Conservation (phyloP, 2,113 vertebrate species). For the Numida meleagris region DNA sequence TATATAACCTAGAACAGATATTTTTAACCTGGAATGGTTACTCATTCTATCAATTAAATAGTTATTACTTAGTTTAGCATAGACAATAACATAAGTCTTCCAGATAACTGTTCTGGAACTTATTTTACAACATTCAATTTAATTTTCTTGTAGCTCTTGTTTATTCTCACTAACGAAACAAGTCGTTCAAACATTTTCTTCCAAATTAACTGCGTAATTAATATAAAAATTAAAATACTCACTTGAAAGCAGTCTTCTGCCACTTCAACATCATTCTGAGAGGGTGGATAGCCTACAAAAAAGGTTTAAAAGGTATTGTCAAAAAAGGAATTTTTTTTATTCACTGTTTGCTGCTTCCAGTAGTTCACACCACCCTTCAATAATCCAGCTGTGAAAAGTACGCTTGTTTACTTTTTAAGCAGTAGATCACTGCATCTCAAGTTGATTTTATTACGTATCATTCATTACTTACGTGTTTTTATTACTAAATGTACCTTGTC, state of each 20-base stretch:
- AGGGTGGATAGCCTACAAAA: constrained; percentile 82
- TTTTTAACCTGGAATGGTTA: neutral
- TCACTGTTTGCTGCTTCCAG: neutral
- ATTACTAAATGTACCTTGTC: neutral
- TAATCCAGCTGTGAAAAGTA: neutral
- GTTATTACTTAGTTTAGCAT: neutral
- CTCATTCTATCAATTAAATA: neutral
- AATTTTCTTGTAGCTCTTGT: neutral
- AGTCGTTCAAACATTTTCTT: neutral
- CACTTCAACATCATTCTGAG: constrained; percentile 83
- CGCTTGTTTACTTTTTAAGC: neutral
- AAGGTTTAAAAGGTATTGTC: neutral
- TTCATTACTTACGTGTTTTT: neutral
- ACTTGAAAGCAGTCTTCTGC: constrained; percentile 89
- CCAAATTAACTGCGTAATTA: neutral
- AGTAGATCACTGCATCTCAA: neutral
- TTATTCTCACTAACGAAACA: neutral
- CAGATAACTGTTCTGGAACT: neutral
- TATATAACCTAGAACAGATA: neutral
- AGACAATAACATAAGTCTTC: neutral
- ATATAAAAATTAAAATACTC: constrained; percentile 66
- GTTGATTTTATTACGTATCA: neutral
- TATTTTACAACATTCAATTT: neutral
- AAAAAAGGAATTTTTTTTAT: neutral
- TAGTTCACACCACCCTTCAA: neutral